phyloP scores from a whole-genome alignment of 53 echinoderm and acorn worm genomes.

The Crossaster papposus region DNA sequence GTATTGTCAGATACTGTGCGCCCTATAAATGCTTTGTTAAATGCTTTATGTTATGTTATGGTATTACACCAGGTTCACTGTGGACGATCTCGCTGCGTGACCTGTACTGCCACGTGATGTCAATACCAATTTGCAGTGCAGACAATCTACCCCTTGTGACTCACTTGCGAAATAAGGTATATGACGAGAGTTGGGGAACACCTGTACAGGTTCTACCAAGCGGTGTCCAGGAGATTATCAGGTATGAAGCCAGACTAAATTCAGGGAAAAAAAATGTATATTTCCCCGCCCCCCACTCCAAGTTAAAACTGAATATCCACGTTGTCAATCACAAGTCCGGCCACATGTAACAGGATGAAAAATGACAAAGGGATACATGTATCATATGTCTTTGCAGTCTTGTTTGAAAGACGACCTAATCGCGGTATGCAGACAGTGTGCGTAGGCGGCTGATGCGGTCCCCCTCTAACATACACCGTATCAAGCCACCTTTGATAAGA shows the following conservation, averaged over 20 bases:
- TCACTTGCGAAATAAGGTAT: constrained; percentile 7
- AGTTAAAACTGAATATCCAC: no score
- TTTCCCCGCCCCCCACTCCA: no score
- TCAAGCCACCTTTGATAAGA: no score
- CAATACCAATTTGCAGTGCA: constrained; percentile 5
- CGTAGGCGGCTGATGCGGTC: no score
- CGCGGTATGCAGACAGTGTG: no score
- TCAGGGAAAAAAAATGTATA: neutral
- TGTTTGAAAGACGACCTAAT: no score
- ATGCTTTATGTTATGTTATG: neutral
- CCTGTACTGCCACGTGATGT: constrained; percentile 66
- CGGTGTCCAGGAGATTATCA: constrained; percentile 63
- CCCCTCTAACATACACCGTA: no score
- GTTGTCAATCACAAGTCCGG: no score
- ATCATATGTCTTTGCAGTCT: no score
- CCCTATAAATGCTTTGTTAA: neutral
- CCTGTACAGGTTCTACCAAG: constrained; percentile 25
- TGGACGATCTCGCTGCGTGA: constrained; percentile 67
- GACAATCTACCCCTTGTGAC: constrained; percentile 14
- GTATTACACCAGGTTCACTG: constrained; percentile 65
- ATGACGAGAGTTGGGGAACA: constrained; percentile 53
- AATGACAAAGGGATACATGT: no score
- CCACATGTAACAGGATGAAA: no score
- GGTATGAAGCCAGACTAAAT: constrained; percentile 25
- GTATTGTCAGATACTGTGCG: no score